Percentiles rank a stretch among this genome's conserved stretches.
These are phyloP conservation scores for Luidia sarsii DNA, from an alignment of 53 echinoderm and acorn worm genomes.

Conservation along the genomic window DNA sequence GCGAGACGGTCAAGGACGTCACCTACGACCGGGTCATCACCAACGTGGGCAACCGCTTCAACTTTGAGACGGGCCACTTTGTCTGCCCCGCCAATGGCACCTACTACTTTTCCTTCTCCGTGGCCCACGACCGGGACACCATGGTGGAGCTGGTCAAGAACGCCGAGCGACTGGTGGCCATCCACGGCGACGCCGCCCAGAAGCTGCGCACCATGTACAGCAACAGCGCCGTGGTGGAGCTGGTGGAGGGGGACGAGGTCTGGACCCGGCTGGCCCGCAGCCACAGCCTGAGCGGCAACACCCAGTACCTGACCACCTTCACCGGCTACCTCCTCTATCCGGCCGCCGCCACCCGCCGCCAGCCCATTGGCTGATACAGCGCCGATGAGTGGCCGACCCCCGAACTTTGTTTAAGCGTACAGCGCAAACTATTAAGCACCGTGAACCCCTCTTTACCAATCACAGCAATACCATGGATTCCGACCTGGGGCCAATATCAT, in stretches of 20 bases:
- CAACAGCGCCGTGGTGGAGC: slow-evolving; percentile 79
- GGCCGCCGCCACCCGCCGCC: slow-evolving; percentile 26
- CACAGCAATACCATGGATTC: no score
- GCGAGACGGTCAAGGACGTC: slow-evolving; percentile 61
- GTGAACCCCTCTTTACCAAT: no score
- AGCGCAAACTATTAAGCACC: no score
- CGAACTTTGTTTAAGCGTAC: no score
- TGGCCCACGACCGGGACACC: slow-evolving; percentile 72
- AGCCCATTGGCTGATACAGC: slow-evolving; percentile 3
- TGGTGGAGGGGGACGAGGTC: slow-evolving; percentile 64
- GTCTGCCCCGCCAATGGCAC: slow-evolving; percentile 72
- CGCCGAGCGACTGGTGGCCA: slow-evolving; percentile 51
- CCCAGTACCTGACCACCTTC: slow-evolving; percentile 74
- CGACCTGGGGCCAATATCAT: no score
- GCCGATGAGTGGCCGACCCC: not conserved
- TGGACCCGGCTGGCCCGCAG: slow-evolving; percentile 66
- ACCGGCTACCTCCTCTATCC: slow-evolving; percentile 74
- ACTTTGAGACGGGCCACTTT: slow-evolving; percentile 66
- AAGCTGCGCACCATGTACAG: slow-evolving; percentile 61
- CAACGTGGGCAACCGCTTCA: slow-evolving; percentile 79
- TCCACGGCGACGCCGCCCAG: slow-evolving; percentile 79
- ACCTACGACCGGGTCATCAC: slow-evolving; percentile 70
- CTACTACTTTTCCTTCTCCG: slow-evolving; percentile 75
- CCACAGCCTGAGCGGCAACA: slow-evolving; percentile 75
- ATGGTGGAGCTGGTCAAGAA: slow-evolving; percentile 75